Evolutionary conservation across 2,797 vertebrate genomes (phyloP), one percentile per base, ranked within the genome.

Genomic region (Emys orbicularis): DNA sequence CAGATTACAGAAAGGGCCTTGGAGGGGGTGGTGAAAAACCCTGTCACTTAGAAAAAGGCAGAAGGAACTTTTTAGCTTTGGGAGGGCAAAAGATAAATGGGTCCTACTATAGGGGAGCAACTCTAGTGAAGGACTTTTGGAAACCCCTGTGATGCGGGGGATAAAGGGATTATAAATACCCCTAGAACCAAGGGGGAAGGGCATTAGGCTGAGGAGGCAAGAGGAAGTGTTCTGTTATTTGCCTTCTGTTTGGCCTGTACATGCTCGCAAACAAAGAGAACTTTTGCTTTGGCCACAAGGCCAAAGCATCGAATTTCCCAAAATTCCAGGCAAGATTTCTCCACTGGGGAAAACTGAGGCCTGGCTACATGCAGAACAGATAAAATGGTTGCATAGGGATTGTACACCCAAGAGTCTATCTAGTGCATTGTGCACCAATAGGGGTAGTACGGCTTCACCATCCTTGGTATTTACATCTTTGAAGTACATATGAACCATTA

Each of bases 391-490:
- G 84, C 52, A 86, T 87, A 87, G 91, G 91, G 95, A 95, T 34
- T 84, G 74, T 84, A 86, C 37, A 82, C 27, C 12, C 57, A 94
- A 93, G 47, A 94, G 56, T 76, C 94, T 94, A 87, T 15, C 13
- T 57, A 29, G 11, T 29, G 18, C 18, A 68, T n/a, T 34, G 4
- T n/a, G 34, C 18, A 19, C 18, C 31, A 31, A 34, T 15, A 18
- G 15, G 57, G 27, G 59, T 61, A 61, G 16, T 68, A 68, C 2
- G 18, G 34, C 61, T 68, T 68, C 8, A 65, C 61, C 95, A 5
- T 83, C 91, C 92, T 91, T 90, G 83, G 54, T 81, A 90, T 94
- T 94, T 76, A 56, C 91, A 90, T 84, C 90, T 68, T n/a, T 65
- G 61, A 65, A 65, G 31, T 65, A 65, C 34, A 18, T 59, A 88